Conservation (phyloP, 2,797 vertebrate species). For the Chrosomus eos region DNA sequence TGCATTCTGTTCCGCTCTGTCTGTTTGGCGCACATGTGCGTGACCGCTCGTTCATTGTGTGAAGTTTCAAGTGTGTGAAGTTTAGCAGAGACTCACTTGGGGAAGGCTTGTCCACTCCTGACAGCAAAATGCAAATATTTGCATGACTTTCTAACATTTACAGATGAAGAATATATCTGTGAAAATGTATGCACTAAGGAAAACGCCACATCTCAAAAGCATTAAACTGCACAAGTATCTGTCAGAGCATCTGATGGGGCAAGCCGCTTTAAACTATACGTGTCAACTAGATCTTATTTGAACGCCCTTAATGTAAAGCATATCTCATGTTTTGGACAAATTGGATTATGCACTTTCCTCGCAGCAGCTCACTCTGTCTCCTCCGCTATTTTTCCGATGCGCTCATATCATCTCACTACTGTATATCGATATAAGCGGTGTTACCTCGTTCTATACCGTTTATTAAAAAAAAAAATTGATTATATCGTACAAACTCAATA, state of each 20-base stretch:
- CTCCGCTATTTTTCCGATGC: neutral
- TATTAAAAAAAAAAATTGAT: neutral
- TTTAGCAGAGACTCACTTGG: neutral
- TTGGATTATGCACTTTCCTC: neutral
- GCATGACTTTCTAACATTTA: neutral
- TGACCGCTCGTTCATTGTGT: neutral
- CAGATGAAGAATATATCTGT: neutral
- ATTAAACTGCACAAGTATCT: neutral
- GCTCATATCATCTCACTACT: neutral
- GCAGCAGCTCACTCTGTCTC: neutral
- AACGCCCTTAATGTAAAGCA: neutral
- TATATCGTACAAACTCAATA: neutral
- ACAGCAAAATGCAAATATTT: neutral
- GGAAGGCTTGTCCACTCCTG: neutral
- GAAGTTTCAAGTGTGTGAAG: neutral
- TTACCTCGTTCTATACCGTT: neutral
- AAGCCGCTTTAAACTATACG: neutral
- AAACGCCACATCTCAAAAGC: neutral
- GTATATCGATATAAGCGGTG: neutral
- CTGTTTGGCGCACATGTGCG: neutral
- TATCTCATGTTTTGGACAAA: neutral
- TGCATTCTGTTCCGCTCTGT: neutral
- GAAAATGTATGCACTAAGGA: neutral
- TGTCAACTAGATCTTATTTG: neutral
- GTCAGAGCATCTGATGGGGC: neutral